Evolutionary conservation across 2,113 vertebrate species (phyloP), one percentile per base, ranked within the genome.

Genomic region (Dasyurus viverrinus): DNA sequence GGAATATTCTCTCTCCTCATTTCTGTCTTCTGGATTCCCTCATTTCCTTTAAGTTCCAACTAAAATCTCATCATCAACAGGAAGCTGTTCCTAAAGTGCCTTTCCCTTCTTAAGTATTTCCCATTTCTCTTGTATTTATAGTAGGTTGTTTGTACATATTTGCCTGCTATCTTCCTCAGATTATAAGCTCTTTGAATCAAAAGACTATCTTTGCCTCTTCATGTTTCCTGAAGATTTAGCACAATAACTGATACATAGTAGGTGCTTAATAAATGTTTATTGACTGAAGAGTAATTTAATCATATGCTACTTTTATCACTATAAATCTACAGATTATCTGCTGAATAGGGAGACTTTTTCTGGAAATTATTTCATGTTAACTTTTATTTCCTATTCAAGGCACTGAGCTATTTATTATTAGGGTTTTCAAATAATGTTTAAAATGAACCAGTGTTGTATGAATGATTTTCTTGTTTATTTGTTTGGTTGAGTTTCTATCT

Each of bases 381-480:
- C 52, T 91, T 94, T 91, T 91, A 50, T 92, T 1, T 91, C 50
- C 23, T 90, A 95, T 94, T 76, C 55, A 53, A 55, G 54, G 54
- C 91, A 89, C 76, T 90, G 76, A 97, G 96, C 89, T 93, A 92
- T 96, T 92, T 60, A 9, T 93, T 68, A 4, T 95, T 76, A 48
- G 50, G 90, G 14, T 54, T 94, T 94, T 97, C 92, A 96, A 90
- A 92, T 94, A 52, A 10, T 26, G 6, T 94, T 94, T n/a, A 93
- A 95, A 97, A 60, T 93, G 27, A 90, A 48, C 57, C 94, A 89
- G 92, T 93, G 53, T 90, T 60, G 90, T 53, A 57, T 57, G 46
- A 96, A 93, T 89, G 46, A 84, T 95, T 93, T 97, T 90, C 90
- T 96, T 53, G 8, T 92, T 93, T 95, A 68, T 94, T 97, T 92